phyloP scores from a whole-genome alignment of 2,888 invertebrate species.

The Scotopteryx bipunctaria region DNA sequence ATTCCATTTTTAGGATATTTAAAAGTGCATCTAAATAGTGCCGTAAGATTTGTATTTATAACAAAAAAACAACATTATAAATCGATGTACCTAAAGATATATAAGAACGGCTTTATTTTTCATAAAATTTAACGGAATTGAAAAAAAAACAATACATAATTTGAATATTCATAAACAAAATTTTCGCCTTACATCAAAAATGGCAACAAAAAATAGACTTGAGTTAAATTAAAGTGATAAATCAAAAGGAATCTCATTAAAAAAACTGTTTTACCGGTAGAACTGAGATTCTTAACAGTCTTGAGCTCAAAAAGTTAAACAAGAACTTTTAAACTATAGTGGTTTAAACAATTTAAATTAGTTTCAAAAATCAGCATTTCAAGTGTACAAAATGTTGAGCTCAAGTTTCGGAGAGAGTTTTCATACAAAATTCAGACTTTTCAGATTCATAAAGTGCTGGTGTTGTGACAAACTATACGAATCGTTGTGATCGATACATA shows the following conservation, averaged over 20 bases:
- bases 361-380: conserved; percentile 6
- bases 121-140: not conserved
- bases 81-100: not conserved
- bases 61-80: not conserved
- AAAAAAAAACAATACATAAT: no score
- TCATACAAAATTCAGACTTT: conserved; percentile 32
- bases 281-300: no score
- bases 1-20: not conserved
- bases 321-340: no score
- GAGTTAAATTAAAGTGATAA: no score
- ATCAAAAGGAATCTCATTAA: no score
- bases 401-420: conserved; percentile 25
- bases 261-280: no score
- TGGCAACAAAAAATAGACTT: not conserved
- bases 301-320: no score
- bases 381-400: conserved; percentile 28
- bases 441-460: conserved; percentile 60
- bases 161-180: no score
- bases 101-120: not conserved
- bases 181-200: not conserved
- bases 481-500: conserved; percentile 51
- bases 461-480: conserved; percentile 58
- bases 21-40: not conserved
- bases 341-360: not conserved
- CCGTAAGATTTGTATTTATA: not conserved